Evolutionary conservation across 2,888 invertebrate genomes (phyloP), one percentile per base, ranked within the genome.

Genomic region (Tetropium fuscum): DNA sequence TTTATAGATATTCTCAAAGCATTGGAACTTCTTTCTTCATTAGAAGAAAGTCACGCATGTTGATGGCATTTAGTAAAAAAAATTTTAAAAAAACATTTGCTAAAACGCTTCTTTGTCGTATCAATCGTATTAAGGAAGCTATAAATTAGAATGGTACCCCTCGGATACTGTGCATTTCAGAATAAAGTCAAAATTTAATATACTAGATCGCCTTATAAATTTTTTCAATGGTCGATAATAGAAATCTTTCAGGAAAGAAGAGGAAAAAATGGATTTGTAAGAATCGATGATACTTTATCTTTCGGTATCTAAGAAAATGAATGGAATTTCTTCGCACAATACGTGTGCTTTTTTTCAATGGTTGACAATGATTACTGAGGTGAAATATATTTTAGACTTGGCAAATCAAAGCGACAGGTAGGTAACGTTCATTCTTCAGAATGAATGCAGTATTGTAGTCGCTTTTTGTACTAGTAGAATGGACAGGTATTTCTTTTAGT

Each of bases 381-480:
- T 75, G 77, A 78, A 79, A 79, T 79, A 76, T 78, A 76, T 78
- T 78, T 77, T 78, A 76, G 76, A 77, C 77, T 78, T 77, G 77
- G 76, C 78, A 79, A 79, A 79, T 78, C 77, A 77, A 73, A 76
- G 69, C 78, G 78, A 79, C 79, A 79, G 79, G 79, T 79, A 78
- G 77, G 76, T 75, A 74, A 76, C 71, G 71, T 76, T 74, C 72
- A 76, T 76, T 78, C 76, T 76, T 75, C 66, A 61, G 63, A 65
- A 66, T 75, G 72, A 75, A 76, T 70, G 69, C 68, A 47, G 66
- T 68, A 71, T 78, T 78, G 76, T 78, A 61, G 60, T 68, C 57
- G 67, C 62, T 67, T 67, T 76, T 73, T 76, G 73, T 78, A 63
- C 69, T 49, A 60, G 63, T 58, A 75, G 71, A 77, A 76, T 74